Evolutionary conservation across 1,140 invertebrate species (phyloP).

Genomic region (Drosophila bocki): DNA sequence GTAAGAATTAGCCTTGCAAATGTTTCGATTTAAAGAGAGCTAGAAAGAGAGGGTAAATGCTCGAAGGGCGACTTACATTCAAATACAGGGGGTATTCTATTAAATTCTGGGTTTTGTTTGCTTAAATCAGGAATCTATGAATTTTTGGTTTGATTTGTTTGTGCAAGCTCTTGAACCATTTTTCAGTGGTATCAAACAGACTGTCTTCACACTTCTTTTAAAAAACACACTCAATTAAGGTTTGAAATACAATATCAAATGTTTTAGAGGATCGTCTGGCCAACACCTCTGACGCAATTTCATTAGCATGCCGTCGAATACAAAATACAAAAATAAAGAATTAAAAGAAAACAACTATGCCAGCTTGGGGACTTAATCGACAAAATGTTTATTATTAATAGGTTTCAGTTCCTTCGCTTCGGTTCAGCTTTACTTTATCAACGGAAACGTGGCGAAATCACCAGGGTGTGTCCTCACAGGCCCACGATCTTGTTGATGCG

Average conservation of each 20-base stretch:
- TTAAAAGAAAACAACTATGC: neutral
- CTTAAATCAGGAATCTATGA: neutral
- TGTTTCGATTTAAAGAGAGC: conserved; percentile 13
- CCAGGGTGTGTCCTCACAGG: conserved; percentile 36
- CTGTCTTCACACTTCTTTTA: neutral
- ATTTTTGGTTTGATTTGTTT: neutral
- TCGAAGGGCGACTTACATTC: conserved; percentile 17
- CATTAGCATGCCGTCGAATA: neutral
- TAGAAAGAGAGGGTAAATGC: conserved; percentile 9
- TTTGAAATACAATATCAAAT: neutral
- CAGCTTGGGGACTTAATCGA: conserved; percentile 31
- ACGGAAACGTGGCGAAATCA: conserved; percentile 22
- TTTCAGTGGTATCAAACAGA: neutral
- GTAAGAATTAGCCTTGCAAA: conserved; percentile 61
- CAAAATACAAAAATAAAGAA: conserved; percentile 7
- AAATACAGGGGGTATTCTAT: conserved; percentile 10
- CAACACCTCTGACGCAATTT: conserved; percentile 10
- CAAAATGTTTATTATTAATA: conserved; percentile 45
- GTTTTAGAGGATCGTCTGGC: conserved; percentile 26
- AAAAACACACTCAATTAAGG: neutral
- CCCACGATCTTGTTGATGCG: conserved; percentile 80
- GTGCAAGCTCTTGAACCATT: neutral
- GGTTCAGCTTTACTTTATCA: conserved; percentile 3
- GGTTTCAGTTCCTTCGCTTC: conserved; percentile 11
- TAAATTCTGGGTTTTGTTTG: neutral